Percentiles rank a stretch among this genome's conserved stretches.
phyloP scores from a whole-genome alignment of 2,888 invertebrate species.

The Odontomyia ornata region DNA sequence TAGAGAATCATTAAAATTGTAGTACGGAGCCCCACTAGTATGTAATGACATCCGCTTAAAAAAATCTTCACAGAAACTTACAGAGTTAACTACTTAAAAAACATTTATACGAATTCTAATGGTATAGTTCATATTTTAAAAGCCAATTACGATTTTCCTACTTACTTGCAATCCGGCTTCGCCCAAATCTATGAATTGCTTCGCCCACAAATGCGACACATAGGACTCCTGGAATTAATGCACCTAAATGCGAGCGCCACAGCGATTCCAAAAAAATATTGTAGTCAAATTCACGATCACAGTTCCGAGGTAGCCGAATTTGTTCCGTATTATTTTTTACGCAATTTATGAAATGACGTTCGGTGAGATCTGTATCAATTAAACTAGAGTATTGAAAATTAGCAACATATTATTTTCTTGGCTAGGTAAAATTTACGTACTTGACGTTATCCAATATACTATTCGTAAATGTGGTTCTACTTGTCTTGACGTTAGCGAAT shows the following conservation, averaged over 20 bases:
- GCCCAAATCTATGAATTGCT: constrained; percentile 51
- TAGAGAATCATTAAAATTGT: too few species aligned
- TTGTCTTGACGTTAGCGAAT: constrained; percentile 77
- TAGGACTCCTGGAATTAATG: constrained; percentile 50
- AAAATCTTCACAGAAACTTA: too few species aligned
- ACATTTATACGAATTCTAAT: too few species aligned
- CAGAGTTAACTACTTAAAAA: too few species aligned
- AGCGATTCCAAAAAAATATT: constrained; percentile 51
- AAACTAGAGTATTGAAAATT: constrained; percentile 61
- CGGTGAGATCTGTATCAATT: constrained; percentile 69
- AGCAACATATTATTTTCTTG: background rate
- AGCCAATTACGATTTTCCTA: background rate
- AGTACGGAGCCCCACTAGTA: too few species aligned
- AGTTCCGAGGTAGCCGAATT: constrained; percentile 61
- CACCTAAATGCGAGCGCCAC: constrained; percentile 52
- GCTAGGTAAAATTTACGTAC: too few species aligned
- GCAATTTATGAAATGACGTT: constrained; percentile 68
- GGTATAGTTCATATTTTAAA: too few species aligned
- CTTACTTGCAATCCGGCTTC: constrained; percentile 53
- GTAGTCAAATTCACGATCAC: constrained; percentile 61
- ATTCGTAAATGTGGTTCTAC: constrained; percentile 72
- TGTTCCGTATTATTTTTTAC: constrained; percentile 67
- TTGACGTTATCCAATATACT: constrained; percentile 72
- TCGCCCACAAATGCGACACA: constrained; percentile 50
- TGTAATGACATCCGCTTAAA: too few species aligned